These are phyloP conservation scores for Smutsia temminckii DNA, from an alignment of 2,797 vertebrate genomes.

Conservation along the genomic window DNA sequence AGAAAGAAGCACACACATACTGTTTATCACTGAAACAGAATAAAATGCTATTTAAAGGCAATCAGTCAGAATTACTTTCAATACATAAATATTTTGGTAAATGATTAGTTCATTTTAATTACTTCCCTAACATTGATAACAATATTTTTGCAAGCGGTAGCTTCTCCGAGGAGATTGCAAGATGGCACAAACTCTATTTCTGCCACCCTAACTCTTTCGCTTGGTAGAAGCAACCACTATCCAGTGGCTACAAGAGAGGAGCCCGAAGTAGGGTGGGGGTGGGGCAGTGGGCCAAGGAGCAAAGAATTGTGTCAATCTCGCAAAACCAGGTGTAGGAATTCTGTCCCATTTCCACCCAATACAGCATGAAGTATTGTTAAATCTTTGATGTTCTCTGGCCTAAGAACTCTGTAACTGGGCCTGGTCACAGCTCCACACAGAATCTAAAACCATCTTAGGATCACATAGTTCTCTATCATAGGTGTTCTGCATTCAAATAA, in stretches of 20 bases:
- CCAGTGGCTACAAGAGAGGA: not conserved
- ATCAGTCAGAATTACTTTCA: slow-evolving; percentile 76
- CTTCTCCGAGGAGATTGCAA: slow-evolving; percentile 13
- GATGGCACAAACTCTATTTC: not conserved
- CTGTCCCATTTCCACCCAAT: not conserved
- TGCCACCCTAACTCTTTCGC: fast-evolving
- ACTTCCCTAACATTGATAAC: slow-evolving; percentile 67
- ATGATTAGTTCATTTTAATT: slow-evolving; percentile 82
- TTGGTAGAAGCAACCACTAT: not conserved
- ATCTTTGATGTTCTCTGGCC: not conserved
- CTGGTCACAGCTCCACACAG: not conserved
- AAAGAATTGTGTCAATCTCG: not conserved
- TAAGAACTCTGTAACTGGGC: not conserved
- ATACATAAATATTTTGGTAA: slow-evolving; percentile 77
- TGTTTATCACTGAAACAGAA: slow-evolving; percentile 58
- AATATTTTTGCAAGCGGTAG: slow-evolving; percentile 63
- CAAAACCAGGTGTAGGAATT: not conserved
- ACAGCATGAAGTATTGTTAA: not conserved
- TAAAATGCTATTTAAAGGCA: slow-evolving; percentile 75
- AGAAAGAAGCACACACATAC: not conserved
- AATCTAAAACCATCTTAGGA: not conserved
- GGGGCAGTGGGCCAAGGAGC: too few relatives aligned
- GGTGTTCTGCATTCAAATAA: not conserved
- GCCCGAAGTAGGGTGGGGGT: too few relatives aligned
- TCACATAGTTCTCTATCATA: not conserved